Conservation (phyloP, 1,140 invertebrate species). For the Solenopsis fugax region DNA sequence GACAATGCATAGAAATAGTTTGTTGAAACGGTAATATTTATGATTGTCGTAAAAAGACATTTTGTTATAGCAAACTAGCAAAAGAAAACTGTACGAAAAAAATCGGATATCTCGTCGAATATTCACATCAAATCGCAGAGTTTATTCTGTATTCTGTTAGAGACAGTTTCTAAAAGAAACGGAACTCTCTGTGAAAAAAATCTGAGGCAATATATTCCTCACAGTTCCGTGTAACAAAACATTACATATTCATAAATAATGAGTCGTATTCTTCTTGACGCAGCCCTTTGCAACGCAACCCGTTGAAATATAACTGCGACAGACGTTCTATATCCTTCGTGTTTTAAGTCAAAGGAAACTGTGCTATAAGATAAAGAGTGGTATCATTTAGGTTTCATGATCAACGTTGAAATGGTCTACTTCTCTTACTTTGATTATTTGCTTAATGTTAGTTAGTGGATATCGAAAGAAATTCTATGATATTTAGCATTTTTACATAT, state of each 20-base stretch:
- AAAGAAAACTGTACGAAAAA: neutral
- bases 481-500: neutral
- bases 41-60: slow-evolving; percentile 45
- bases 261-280: neutral
- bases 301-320: neutral
- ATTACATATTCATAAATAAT: slow-evolving; percentile 9
- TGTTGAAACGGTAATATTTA: slow-evolving; percentile 27
- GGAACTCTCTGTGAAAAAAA: neutral
- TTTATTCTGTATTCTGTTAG: neutral
- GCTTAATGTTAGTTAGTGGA: neutral
- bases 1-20: slow-evolving; percentile 1
- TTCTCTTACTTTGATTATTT: neutral
- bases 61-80: neutral
- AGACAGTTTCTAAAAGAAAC: slow-evolving; percentile 1
- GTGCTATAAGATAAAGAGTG: neutral
- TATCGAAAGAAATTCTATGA: neutral
- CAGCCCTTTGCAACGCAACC: neutral
- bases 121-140: slow-evolving; percentile 1
- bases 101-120: slow-evolving; percentile 22
- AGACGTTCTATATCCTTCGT: neutral
- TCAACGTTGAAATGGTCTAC: neutral
- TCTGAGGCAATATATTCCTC: neutral
- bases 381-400: neutral
- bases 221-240: no score
- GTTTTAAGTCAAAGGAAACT: neutral